phyloP scores from a whole-genome alignment of 2,888 invertebrate genomes.

The Drosophila sordidula region DNA sequence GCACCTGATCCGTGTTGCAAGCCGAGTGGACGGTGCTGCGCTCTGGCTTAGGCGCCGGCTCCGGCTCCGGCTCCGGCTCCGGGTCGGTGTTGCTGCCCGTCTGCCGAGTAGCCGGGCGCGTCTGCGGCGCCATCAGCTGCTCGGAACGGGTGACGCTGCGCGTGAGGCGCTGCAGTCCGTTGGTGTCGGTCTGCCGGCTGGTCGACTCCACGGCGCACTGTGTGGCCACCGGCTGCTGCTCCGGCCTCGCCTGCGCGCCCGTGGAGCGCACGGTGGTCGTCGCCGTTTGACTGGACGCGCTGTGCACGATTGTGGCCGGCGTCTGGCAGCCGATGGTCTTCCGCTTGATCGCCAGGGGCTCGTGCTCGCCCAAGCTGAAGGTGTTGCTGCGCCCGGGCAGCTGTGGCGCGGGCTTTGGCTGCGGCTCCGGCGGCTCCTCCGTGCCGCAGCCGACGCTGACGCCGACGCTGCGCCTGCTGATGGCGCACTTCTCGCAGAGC shows the following conservation, averaged over 20 bases:
- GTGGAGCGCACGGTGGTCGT: constrained; percentile 63
- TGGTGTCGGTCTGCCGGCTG: constrained; percentile 85
- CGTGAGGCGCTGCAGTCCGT: constrained; percentile 76
- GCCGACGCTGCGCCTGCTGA: constrained; percentile 86
- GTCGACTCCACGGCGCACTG: constrained; percentile 73
- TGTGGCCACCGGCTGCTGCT: constrained; percentile 62
- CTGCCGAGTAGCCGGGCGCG: constrained; percentile 56
- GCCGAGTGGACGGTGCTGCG: constrained; percentile 70
- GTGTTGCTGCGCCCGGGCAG: constrained; percentile 86
- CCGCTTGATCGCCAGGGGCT: constrained; percentile 85
- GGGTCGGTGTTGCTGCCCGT: constrained; percentile 74
- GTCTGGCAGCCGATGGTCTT: constrained; percentile 82
- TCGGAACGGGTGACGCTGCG: constrained; percentile 75
- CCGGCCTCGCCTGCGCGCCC: constrained; percentile 73
- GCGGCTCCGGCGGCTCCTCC: constrained; percentile 53
- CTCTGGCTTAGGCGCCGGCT: constrained; percentile 43
- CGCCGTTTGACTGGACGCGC: constrained; percentile 78
- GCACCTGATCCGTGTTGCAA: constrained; percentile 83
- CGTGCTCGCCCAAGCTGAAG: constrained; percentile 87
- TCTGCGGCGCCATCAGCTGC: constrained; percentile 63
- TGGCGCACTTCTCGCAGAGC: constrained; percentile 86
- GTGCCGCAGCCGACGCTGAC: constrained; percentile 88
- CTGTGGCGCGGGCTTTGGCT: constrained; percentile 37
- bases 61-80: constrained; percentile 26
- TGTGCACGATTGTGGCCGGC: constrained; percentile 56